These are phyloP conservation scores for Gouania willdenowi DNA, from an alignment of 2,797 vertebrate genomes.

Conservation along the genomic window DNA sequence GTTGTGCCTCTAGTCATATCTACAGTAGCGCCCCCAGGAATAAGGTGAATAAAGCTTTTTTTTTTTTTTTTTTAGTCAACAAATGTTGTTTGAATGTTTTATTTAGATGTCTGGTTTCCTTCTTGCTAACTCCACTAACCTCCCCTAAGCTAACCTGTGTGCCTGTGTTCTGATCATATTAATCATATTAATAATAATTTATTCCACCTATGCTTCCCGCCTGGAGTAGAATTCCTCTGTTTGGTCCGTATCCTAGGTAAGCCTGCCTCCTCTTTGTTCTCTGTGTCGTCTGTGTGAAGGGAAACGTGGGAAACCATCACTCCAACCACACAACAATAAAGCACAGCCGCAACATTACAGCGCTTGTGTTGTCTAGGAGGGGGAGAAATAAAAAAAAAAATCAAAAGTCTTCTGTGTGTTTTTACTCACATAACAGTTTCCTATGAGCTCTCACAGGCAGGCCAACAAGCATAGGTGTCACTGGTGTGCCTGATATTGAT, in stretches of 20 bases:
- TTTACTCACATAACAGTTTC: constrained; percentile 1
- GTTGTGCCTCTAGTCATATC: no score
- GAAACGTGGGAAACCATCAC: constrained; percentile 24
- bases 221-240: constrained; percentile 99
- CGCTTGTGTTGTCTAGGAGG: constrained; percentile 21
- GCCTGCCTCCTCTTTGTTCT: constrained; percentile 80
- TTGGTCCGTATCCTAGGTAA: constrained; percentile 99
- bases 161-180: constrained; percentile 66
- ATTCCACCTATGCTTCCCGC: constrained; percentile 97
- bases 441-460: constrained; percentile 33
- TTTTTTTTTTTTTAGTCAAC: no score
- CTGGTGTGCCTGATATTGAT: constrained; percentile 35
- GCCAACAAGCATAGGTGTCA: constrained; percentile 58
- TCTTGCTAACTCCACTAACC: constrained; percentile 58
- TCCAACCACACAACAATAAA: background rate
- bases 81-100: no score
- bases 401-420: fast-evolving
- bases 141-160: constrained; percentile 58
- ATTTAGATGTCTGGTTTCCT: no score
- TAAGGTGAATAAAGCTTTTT: no score
- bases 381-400: no score
- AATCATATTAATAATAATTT: constrained; percentile 88
- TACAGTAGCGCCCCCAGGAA: no score
- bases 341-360: constrained; percentile 3
- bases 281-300: constrained; percentile 59